A percentile compares a stretch with the other conserved stretches of the same genome.
These are phyloP conservation scores for Thera britannica DNA, from an alignment of 2,888 invertebrate genomes.

Conservation along the genomic window DNA sequence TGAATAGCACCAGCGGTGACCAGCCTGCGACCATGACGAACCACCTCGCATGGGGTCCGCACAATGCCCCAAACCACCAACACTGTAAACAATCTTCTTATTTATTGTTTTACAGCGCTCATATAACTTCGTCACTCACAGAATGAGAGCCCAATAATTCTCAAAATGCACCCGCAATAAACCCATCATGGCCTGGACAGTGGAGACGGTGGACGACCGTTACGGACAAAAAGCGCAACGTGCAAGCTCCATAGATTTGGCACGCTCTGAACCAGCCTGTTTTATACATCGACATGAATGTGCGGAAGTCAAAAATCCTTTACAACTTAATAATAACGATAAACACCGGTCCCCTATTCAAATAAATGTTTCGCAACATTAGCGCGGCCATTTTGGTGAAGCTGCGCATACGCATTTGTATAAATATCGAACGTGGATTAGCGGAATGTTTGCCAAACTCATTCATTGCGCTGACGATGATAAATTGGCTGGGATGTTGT, in stretches of 20 bases:
- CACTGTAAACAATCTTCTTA: constrained; percentile 75
- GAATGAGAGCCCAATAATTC: constrained; percentile 70
- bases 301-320: constrained; percentile 77
- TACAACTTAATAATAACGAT: constrained; percentile 80
- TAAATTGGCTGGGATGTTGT: constrained; percentile 56
- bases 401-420: constrained; percentile 68
- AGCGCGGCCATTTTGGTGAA: constrained; percentile 70
- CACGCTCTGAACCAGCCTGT: constrained; percentile 64
- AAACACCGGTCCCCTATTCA: constrained; percentile 77
- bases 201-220: constrained; percentile 41
- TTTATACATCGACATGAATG: constrained; percentile 70
- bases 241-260: constrained; percentile 64
- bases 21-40: constrained; percentile 60
- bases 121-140: constrained; percentile 72
- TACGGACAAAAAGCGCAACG: constrained; percentile 56
- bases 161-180: constrained; percentile 77
- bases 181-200: constrained; percentile 72
- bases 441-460: constrained; percentile 69
- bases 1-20: constrained; percentile 70
- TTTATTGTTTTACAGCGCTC: constrained; percentile 81
- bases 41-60: constrained; percentile 69
- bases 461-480: constrained; percentile 70
- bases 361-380: constrained; percentile 78
- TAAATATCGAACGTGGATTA: constrained; percentile 62
- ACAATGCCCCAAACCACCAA: constrained; percentile 62